Percentiles rank a stretch among this genome's conserved stretches.
Conservation (phyloP, 2,113 vertebrate species). For the Rhea pennata region DNA sequence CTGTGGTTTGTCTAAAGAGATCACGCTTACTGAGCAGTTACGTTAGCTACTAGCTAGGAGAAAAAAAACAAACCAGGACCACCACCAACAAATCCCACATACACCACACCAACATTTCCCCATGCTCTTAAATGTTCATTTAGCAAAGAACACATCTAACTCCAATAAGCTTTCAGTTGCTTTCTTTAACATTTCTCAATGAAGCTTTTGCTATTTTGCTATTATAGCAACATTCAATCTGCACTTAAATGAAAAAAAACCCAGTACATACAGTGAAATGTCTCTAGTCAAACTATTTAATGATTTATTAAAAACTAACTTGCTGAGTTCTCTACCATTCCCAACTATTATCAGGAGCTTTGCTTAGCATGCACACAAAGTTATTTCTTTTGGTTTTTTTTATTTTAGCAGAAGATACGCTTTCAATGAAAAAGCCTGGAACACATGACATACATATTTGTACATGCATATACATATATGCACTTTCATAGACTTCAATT, state of each 20-base stretch:
- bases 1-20: neutral
- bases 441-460: accelerated
- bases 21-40: neutral
- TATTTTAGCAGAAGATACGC: neutral
- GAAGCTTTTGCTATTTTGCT: neutral
- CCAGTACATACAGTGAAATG: neutral
- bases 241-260: neutral
- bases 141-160: neutral
- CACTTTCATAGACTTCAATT: neutral
- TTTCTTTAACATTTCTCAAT: neutral
- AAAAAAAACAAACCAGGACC: neutral
- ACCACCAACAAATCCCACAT: neutral
- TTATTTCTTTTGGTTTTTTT: neutral
- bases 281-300: neutral
- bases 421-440: neutral
- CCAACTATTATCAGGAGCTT: neutral
- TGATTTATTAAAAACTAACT: neutral
- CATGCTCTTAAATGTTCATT: neutral
- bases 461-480: too few species aligned
- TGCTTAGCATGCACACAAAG: neutral
- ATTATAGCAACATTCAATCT: neutral
- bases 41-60: neutral
- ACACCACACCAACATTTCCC: accelerated
- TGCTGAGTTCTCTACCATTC: neutral
- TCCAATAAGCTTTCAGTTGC: neutral